Evolutionary conservation across 2,888 invertebrate species (phyloP).

Genomic region (Pocota personata): DNA sequence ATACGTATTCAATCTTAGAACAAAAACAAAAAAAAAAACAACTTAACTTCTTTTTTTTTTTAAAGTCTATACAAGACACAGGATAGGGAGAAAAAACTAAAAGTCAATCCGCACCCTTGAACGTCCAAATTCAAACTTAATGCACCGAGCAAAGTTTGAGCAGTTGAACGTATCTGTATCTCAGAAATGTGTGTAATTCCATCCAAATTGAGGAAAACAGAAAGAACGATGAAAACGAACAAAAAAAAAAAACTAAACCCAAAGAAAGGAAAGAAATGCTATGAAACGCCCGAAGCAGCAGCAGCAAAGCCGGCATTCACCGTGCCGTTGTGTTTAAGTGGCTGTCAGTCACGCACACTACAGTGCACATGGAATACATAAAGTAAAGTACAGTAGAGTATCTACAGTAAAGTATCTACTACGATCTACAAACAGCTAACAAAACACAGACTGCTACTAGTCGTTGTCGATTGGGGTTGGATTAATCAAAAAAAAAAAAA

Average conservation of each 20-base stretch:
- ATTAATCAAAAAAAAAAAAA: conserved; percentile 6
- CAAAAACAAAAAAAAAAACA: not conserved
- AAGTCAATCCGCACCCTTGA: conserved; percentile 73
- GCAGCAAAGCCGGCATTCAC: conserved; percentile 61
- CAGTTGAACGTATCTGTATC: conserved; percentile 61
- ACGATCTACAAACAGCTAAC: conserved; percentile 56
- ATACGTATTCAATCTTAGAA: not conserved
- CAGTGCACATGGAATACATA: not conserved
- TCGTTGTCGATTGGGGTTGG: conserved; percentile 41
- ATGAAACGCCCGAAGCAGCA: conserved; percentile 38
- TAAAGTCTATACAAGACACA: not conserved
- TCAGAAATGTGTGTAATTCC: conserved; percentile 45
- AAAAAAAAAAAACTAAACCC: not conserved
- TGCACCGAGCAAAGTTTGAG: conserved; percentile 66
- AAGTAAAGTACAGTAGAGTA: conserved; percentile 69
- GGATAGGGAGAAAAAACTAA: conserved; percentile 49
- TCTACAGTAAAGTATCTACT: conserved; percentile 44
- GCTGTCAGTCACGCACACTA: conserved; percentile 32
- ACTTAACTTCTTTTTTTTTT: not conserved
- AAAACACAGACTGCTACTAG: conserved; percentile 54
- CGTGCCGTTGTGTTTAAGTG: conserved; percentile 52
- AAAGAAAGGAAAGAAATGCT: conserved; percentile 29
- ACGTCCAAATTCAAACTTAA: conserved; percentile 73
- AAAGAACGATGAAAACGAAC: conserved; percentile 30
- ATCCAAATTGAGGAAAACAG: conserved; percentile 34